A percentile compares a stretch with the other conserved stretches of the same genome.
Conservation (phyloP, 2,797 vertebrate genomes). For the Garrulus glandarius region DNA sequence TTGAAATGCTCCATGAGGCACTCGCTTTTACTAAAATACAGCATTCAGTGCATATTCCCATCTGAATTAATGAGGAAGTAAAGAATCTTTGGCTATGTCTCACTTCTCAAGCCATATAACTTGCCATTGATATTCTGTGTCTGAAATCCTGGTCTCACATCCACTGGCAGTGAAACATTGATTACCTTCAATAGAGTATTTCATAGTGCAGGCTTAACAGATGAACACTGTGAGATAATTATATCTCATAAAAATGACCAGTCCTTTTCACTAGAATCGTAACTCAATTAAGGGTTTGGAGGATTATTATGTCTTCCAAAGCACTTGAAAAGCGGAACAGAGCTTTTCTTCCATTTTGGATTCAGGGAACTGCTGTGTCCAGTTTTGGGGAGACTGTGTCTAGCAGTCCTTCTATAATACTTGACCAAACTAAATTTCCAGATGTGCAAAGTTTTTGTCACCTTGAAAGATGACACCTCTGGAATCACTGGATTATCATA, state of each 20-base stretch:
- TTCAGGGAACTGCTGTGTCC: background rate
- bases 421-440: background rate
- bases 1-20: background rate
- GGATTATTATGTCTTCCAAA: background rate
- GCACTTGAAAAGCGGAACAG: background rate
- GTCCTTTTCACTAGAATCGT: background rate
- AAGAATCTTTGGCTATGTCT: background rate
- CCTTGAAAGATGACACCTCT: background rate
- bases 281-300: background rate
- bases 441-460: background rate
- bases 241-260: background rate
- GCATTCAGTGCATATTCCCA: background rate
- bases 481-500: background rate
- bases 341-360: background rate
- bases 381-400: background rate
- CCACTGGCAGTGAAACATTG: background rate
- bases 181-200: background rate
- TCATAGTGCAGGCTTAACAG: background rate
- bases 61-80: background rate
- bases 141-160: background rate
- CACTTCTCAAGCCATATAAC: background rate
- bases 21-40: background rate
- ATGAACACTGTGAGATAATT: background rate
- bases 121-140: background rate
- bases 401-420: background rate